Percentiles rank a stretch among this genome's conserved stretches.
Evolutionary conservation across 2,113 vertebrate species (phyloP).

Genomic region (Paedocypris sp.): DNA sequence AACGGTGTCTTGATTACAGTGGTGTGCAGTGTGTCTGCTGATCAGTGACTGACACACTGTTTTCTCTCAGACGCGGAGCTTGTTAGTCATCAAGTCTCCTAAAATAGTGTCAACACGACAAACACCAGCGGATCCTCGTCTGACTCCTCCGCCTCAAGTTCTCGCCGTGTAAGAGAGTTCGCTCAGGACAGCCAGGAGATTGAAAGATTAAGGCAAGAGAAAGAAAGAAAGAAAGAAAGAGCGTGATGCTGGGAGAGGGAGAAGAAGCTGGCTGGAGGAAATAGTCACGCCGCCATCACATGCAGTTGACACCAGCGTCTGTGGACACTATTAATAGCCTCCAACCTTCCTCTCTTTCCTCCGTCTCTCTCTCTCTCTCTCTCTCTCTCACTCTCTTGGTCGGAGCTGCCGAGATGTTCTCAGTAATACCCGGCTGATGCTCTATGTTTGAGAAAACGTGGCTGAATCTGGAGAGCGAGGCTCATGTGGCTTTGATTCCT

Average conservation of each 20-base stretch:
- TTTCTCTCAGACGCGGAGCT: background rate
- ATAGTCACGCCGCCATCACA: conserved; percentile 32
- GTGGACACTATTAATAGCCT: conserved; percentile 40
- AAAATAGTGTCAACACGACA: background rate
- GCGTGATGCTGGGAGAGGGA: background rate
- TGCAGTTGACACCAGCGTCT: conserved; percentile 40
- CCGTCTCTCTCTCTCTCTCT: background rate
- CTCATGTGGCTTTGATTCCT: too few relatives aligned
- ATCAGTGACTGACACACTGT: background rate
- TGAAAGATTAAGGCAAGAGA: background rate
- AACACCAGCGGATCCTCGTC: background rate
- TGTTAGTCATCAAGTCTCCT: conserved; percentile 8
- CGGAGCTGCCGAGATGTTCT: background rate
- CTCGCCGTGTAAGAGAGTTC: background rate
- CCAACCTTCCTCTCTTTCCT: conserved; percentile 35
- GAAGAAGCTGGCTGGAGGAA: conserved; percentile 30
- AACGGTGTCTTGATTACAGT: too few relatives aligned
- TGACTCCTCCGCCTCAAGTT: too few relatives aligned
- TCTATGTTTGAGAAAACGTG: too few relatives aligned
- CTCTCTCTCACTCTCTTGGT: background rate
- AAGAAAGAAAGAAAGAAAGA: background rate
- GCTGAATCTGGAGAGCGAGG: too few relatives aligned
- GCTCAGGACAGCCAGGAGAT: background rate
- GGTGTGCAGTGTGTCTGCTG: too few relatives aligned
- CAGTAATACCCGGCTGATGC: too few relatives aligned